Conservation (phyloP, 2,888 invertebrate genomes). For the Tiliacea aurago region DNA sequence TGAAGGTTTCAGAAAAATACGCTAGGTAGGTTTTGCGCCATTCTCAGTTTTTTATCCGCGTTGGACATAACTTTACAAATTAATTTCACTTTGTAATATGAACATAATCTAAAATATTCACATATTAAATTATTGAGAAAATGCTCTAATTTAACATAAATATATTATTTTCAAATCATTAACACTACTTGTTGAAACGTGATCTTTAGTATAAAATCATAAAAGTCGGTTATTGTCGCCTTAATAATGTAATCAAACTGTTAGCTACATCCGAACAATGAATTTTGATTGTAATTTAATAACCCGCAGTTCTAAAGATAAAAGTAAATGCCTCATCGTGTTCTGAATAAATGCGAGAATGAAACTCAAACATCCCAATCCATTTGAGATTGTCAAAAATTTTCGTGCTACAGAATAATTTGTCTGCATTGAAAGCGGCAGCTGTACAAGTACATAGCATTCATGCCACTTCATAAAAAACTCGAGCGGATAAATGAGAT, state of each 20-base stretch:
- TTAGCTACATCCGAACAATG: slow-evolving; percentile 14
- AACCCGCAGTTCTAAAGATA: slow-evolving; percentile 14
- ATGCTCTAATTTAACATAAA: no score
- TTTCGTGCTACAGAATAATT: slow-evolving; percentile 53
- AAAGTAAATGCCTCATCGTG: slow-evolving; percentile 21
- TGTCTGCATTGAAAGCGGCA: slow-evolving; percentile 47
- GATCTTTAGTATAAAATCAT: no score
- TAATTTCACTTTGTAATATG: no score
- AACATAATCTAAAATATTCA: no score
- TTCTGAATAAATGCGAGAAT: slow-evolving; percentile 18
- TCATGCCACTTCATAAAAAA: slow-evolving; percentile 53
- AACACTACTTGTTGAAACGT: no score
- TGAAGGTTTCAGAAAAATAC: no score
- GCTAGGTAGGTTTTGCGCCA: no score
- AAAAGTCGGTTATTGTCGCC: no score
- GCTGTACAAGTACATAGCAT: slow-evolving; percentile 29
- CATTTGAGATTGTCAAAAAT: slow-evolving; percentile 25
- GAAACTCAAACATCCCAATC: slow-evolving; percentile 34
- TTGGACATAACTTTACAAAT: no score
- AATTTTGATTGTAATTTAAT: slow-evolving; percentile 34
- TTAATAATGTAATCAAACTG: slow-evolving; percentile 37
- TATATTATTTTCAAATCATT: no score
- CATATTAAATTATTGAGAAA: no score
- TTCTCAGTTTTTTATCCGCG: no score
- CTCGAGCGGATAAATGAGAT: slow-evolving; percentile 57